Evolutionary conservation across 2,888 invertebrate species (phyloP).

Genomic region (Ferdinandea cuprea): DNA sequence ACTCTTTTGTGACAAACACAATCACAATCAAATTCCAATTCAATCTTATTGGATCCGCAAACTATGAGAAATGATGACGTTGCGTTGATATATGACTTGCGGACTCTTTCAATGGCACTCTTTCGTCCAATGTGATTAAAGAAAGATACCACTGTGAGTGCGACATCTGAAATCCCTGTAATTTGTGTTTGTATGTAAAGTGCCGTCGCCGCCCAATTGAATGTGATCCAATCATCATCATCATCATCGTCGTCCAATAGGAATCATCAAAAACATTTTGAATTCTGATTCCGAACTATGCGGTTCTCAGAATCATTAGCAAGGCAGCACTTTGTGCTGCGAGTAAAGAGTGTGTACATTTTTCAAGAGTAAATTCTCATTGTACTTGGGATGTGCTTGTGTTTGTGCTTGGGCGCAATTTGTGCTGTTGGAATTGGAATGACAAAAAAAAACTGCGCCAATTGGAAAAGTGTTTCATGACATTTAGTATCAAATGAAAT

Average conservation of each 20-base stretch:
- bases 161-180: conserved; percentile 3
- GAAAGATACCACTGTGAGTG: no score
- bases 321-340: conserved; percentile 37
- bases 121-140: conserved; percentile 19
- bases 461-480: conserved; percentile 54
- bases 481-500: conserved; percentile 1
- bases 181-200: conserved; percentile 9
- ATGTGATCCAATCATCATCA: conserved; percentile 71
- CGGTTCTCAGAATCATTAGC: conserved; percentile 70
- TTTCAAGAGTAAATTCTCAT: conserved; percentile 44
- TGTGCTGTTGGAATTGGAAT: not conserved
- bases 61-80: no score
- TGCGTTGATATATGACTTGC: no score
- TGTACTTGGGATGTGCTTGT: no score
- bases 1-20: not conserved
- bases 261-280: conserved; percentile 77
- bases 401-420: not conserved
- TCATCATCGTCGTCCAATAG: conserved; percentile 61
- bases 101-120: no score
- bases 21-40: not conserved
- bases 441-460: conserved; percentile 40
- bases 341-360: conserved; percentile 39
- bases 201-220: conserved; percentile 48
- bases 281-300: conserved; percentile 77
- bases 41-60: not conserved